These are phyloP conservation scores for Eutrigla gurnardus DNA, from an alignment of 2,797 vertebrate species.

Conservation along the genomic window DNA sequence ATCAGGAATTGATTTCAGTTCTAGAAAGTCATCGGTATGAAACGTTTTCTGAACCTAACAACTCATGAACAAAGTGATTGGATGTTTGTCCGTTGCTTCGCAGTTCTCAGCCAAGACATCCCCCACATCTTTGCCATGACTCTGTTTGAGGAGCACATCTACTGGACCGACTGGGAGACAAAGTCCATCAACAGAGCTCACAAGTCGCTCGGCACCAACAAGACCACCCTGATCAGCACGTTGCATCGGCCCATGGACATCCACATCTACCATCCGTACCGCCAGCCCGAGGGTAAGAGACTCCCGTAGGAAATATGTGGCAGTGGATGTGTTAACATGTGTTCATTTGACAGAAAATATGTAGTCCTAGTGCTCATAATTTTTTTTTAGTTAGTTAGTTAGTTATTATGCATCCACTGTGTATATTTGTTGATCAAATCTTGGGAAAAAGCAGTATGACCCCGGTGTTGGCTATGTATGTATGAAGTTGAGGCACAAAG, in stretches of 20 bases:
- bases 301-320: not conserved
- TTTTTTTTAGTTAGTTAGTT: too few relatives aligned
- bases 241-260: slow-evolving; percentile 98
- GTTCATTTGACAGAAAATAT: not conserved
- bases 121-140: slow-evolving; percentile 99
- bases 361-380: not conserved
- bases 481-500: too few relatives aligned
- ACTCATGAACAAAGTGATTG: not conserved
- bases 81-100: slow-evolving; percentile 1
- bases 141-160: slow-evolving; percentile 97
- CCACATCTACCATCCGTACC: slow-evolving; percentile 86
- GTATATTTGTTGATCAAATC: not conserved
- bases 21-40: not conserved
- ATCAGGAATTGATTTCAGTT: not conserved
- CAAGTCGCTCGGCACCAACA: slow-evolving; percentile 90
- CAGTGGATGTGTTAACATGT: not conserved
- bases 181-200: slow-evolving; percentile 98
- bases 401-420: not conserved
- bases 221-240: slow-evolving; percentile 93
- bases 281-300: slow-evolving; percentile 76
- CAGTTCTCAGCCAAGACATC: slow-evolving; percentile 87
- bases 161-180: slow-evolving; percentile 99
- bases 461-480: not conserved
- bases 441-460: not conserved
- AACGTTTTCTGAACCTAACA: not conserved